Evolutionary conservation across 2,113 vertebrate genomes (phyloP), one percentile per base, ranked within the genome.

Genomic region (Istiophorus platypterus): DNA sequence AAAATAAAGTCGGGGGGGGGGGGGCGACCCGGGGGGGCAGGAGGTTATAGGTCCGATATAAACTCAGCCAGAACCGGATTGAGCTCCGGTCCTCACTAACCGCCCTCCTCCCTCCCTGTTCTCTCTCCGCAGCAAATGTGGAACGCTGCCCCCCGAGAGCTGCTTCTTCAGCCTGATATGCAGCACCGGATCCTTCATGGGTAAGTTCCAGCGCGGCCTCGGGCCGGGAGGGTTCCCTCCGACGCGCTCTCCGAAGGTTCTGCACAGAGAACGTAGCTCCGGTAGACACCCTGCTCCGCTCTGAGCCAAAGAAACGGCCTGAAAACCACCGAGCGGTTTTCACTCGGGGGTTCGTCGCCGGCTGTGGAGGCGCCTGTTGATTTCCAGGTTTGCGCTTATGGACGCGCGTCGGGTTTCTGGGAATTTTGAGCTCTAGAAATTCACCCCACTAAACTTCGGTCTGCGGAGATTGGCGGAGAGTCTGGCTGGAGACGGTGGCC

Each of bases 91-190:
- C 3, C 34, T 8, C n/a, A 49, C 64, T 86, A 63, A 81, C 69
- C 14, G 0, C 31, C 24, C 47, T 63, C 8, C 65, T 68, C 58
- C 41, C 65, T 72, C 24, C 81, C 62, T 85, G 13, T 81, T 76
- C 84, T 37, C 34, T 2, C 61, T 34, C 6, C 85, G 0, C 90
- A 97, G 97, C 91, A 97, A 96, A 88, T 97, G 96, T 89, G 96
- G 97, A 24, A 96, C 96, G 15, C 89, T 97, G 58, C 96, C 97
- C 18, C 97, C 97, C 0, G 97, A 97, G 87, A 97, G 97, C 88
- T 97, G 97, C 92, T 96, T 97, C 85, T 97, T 97, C 95, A 97
- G 96, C 81, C 96, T 97, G 82, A 96, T 97, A 85, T 97, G 97
- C 92, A 97, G 96, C 89, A 94, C 96, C 0, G 96, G 97, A 22